Base-by-base conservation (phyloP, 2,888 invertebrate species). In the Scaeva pyrastri region DNA sequence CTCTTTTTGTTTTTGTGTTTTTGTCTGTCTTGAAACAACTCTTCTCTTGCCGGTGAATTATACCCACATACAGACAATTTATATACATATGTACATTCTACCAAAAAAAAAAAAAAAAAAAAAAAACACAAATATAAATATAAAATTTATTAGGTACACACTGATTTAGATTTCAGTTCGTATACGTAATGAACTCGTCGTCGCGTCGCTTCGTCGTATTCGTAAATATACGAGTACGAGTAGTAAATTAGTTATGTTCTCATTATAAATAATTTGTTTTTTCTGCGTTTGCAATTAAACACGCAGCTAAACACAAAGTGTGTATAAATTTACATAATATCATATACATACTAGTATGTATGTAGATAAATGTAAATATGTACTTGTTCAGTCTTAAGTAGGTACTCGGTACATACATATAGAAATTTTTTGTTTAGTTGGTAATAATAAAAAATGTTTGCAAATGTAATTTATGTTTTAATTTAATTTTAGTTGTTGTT, bases 201-300 rank as follows among this genome's bases (percentile, higher is more conserved):
- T n/a, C n/a, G n/a, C n/a, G n/a, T n/a, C n/a, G n/a, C n/a, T n/a
- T n/a, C n/a, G n/a, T n/a, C n/a, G n/a, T n/a, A n/a, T n/a, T n/a
- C n/a, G n/a, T n/a, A n/a, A n/a, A n/a, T n/a, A n/a, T n/a, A n/a
- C n/a, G n/a, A n/a, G n/a, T n/a, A n/a, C n/a, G n/a, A n/a, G 16
- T 45, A 26, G 26, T 45, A 45, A 62, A 45, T 62, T 45, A 45
- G 23, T 64, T 45, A 26, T 62, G 62, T 62, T 62, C 41, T 62
- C n/a, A 11, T 62, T 45, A n/a, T 45, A 43, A n/a, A n/a, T n/a
- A n/a, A n/a, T n/a, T n/a, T n/a, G n/a, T n/a, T n/a, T 45, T 43
- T 19, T 36, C 19, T 66, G 45, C 66, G 66, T 48, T 36, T 48
- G 23, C 66, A 66, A 66, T 66, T 66, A 66, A 48, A 66, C 66